These are phyloP conservation scores for Drosophila colorata DNA, from an alignment of 2,888 invertebrate genomes.

Conservation along the genomic window DNA sequence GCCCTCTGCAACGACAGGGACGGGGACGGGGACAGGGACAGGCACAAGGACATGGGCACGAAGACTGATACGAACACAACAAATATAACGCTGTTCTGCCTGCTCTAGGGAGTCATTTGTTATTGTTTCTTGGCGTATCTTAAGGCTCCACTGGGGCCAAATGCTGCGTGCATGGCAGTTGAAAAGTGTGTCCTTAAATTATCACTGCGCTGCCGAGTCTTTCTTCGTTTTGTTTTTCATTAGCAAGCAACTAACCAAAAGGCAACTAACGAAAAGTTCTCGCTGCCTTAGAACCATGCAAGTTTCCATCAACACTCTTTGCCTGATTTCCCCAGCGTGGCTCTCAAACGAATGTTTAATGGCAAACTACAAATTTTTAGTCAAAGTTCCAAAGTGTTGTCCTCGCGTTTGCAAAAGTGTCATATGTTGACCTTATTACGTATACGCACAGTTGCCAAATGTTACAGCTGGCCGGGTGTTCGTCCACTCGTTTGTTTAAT, in stretches of 20 bases:
- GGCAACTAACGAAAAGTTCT: conserved; percentile 16
- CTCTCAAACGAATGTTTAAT: conserved; percentile 29
- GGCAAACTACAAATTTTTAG: conserved; percentile 27
- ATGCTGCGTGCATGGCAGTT: conserved; percentile 32
- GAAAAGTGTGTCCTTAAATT: conserved; percentile 48
- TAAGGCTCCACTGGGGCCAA: conserved; percentile 34
- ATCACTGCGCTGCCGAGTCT: conserved; percentile 26
- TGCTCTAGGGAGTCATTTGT: conserved; percentile 72
- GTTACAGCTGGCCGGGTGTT: conserved; percentile 7
- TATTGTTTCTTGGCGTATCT: conserved; percentile 74
- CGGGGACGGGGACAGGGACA: conserved; percentile 2
- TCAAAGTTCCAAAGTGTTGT: conserved; percentile 8
- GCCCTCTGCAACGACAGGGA: background rate
- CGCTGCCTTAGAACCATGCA: conserved; percentile 8
- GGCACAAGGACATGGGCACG: background rate
- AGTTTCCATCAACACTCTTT: conserved; percentile 55
- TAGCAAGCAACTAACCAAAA: conserved; percentile 39
- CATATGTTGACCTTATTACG: conserved; percentile 21
- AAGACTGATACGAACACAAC: conserved; percentile 9
- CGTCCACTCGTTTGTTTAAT: conserved; percentile 11
- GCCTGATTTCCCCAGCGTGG: conserved; percentile 70
- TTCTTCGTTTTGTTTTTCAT: conserved; percentile 36
- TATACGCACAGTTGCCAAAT: conserved; percentile 24
- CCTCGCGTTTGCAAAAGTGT: background rate
- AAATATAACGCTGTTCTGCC: conserved; percentile 18